Percentiles rank a stretch among this genome's conserved stretches.
These are phyloP conservation scores for Leptinotarsa peninsularis DNA, from an alignment of 2,888 invertebrate species.

Conservation along the genomic window DNA sequence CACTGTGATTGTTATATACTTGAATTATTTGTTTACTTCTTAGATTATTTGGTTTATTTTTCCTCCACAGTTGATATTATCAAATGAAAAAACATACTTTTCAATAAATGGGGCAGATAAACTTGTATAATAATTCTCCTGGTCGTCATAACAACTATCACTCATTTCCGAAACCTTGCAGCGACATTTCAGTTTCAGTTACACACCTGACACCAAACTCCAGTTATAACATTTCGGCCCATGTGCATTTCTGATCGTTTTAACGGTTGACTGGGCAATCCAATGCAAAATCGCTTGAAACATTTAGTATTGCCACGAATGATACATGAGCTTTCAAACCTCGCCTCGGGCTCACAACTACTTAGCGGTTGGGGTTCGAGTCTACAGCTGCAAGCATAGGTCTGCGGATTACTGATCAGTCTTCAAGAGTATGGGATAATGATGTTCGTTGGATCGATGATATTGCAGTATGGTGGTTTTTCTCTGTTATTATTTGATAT, in stretches of 20 bases:
- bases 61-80: no score
- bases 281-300: not conserved
- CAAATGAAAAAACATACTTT: no score
- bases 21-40: no score
- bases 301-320: constrained; percentile 9
- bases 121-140: no score
- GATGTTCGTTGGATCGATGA: not conserved
- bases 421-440: not conserved
- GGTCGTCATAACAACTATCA: no score
- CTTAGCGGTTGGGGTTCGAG: not conserved
- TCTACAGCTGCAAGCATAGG: not conserved
- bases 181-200: not conserved
- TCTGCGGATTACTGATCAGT: not conserved
- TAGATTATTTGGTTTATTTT: no score
- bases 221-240: not conserved
- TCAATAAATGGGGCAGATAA: no score
- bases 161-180: no score
- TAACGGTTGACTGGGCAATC: not conserved
- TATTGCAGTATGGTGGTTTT: not conserved
- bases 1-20: no score
- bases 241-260: not conserved
- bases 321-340: constrained; percentile 10
- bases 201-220: not conserved
- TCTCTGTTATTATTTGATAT: not conserved
- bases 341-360: not conserved